Evolutionary conservation across 2,797 vertebrate species (phyloP).

Genomic region (Sebastiscus albofasciatus): DNA sequence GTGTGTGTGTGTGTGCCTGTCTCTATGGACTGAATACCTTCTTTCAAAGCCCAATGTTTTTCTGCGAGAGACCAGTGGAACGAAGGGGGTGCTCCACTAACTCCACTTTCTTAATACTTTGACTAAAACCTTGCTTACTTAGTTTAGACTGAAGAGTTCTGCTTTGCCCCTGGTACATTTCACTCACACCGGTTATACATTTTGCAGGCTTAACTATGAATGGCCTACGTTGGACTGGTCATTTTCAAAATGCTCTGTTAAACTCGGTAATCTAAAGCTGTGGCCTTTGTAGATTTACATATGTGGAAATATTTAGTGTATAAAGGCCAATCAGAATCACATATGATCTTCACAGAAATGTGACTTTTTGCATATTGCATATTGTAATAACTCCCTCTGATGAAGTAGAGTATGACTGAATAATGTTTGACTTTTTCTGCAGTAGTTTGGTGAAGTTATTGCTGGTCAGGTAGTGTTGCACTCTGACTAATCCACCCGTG

Average conservation of each 20-base stretch:
- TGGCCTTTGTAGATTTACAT: background rate
- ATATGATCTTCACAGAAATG: background rate
- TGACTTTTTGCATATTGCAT: background rate
- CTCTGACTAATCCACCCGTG: background rate
- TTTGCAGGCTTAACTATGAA: no score
- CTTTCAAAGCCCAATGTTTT: constrained; percentile 19
- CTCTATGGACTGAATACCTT: constrained; percentile 30
- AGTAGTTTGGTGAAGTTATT: background rate
- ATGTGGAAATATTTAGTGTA: background rate
- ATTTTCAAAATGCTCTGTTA: background rate
- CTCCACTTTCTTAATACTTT: background rate
- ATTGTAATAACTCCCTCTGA: background rate
- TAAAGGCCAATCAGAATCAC: background rate
- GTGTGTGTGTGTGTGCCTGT: constrained; percentile 37
- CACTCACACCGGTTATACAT: background rate
- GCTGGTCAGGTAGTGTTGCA: background rate
- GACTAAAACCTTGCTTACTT: background rate
- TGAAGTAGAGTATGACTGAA: background rate
- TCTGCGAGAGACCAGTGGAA: constrained; percentile 7
- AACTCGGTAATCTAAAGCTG: background rate
- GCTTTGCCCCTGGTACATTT: background rate
- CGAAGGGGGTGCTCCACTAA: background rate
- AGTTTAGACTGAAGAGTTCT: background rate
- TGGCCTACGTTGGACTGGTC: background rate
- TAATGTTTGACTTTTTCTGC: background rate